These are phyloP conservation scores for Aphidius colemani DNA, from an alignment of 2,888 invertebrate species.

Conservation along the genomic window DNA sequence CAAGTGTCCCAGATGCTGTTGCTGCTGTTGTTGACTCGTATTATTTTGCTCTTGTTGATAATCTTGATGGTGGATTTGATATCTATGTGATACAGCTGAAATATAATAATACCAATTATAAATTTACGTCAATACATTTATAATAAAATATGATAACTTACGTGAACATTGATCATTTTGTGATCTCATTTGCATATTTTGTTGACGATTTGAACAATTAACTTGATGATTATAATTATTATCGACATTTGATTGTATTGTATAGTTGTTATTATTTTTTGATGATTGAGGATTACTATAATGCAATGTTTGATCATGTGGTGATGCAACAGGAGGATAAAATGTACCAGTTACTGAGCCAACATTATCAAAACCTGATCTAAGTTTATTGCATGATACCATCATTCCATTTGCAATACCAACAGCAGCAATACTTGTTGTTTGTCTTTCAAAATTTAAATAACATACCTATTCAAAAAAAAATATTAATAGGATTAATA, in stretches of 20 bases:
- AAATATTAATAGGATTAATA: too few species aligned
- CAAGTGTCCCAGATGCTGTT: conserved; percentile 49
- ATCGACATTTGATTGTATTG: conserved; percentile 51
- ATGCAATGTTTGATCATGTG: conserved; percentile 74
- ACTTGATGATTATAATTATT: conserved; percentile 50
- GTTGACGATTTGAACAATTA: conserved; percentile 52
- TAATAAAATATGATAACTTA: conserved; percentile 33
- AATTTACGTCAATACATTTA: background rate
- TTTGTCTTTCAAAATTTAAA: conserved; percentile 56
- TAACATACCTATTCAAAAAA: conserved; percentile 51
- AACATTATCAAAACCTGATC: conserved; percentile 79
- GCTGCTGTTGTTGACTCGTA: conserved; percentile 40
- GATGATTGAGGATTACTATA: conserved; percentile 50
- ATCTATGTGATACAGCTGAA: conserved; percentile 54
- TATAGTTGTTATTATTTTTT: conserved; percentile 47
- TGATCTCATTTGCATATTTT: conserved; percentile 58
- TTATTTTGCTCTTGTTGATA: conserved; percentile 45
- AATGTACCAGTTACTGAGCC: conserved; percentile 87
- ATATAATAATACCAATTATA: background rate
- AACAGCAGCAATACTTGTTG: conserved; percentile 73
- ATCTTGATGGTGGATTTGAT: conserved; percentile 57
- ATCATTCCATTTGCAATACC: conserved; percentile 86
- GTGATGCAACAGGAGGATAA: conserved; percentile 84
- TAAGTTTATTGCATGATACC: conserved; percentile 81
- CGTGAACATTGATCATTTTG: conserved; percentile 53